A percentile compares a stretch with the other conserved stretches of the same genome.
Evolutionary conservation across 2,113 vertebrate genomes (phyloP).

Genomic region (Australoheros scitulus): DNA sequence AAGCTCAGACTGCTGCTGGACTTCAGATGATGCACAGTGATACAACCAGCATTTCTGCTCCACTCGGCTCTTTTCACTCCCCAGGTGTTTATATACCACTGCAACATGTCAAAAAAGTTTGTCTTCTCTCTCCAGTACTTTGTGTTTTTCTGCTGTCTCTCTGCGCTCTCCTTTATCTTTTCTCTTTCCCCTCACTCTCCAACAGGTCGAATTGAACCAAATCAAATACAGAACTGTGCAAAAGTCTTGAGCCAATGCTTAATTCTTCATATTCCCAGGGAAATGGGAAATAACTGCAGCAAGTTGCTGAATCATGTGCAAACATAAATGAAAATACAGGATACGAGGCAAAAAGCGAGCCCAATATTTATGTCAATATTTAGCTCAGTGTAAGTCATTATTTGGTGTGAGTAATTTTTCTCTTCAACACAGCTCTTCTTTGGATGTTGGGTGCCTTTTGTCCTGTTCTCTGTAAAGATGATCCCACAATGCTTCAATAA

Average conservation of each 20-base stretch:
- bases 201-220: background rate
- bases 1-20: background rate
- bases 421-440: background rate
- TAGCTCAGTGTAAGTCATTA: too few relatives aligned
- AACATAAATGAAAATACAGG: rapidly evolving
- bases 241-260: background rate
- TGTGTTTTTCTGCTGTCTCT: background rate
- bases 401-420: background rate
- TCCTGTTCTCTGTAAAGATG: background rate
- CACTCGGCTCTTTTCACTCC: background rate
- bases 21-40: background rate
- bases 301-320: background rate
- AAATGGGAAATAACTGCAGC: rapidly evolving
- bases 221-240: background rate
- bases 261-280: background rate
- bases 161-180: background rate
- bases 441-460: background rate
- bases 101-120: background rate
- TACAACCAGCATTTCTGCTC: background rate
- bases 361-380: too few relatives aligned
- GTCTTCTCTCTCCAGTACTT: background rate
- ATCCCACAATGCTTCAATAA: background rate
- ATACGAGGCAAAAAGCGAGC: background rate
- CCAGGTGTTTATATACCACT: background rate
- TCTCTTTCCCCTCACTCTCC: background rate